phyloP scores from a whole-genome alignment of 2,888 invertebrate species.

The Tromatobia lineatoria region DNA sequence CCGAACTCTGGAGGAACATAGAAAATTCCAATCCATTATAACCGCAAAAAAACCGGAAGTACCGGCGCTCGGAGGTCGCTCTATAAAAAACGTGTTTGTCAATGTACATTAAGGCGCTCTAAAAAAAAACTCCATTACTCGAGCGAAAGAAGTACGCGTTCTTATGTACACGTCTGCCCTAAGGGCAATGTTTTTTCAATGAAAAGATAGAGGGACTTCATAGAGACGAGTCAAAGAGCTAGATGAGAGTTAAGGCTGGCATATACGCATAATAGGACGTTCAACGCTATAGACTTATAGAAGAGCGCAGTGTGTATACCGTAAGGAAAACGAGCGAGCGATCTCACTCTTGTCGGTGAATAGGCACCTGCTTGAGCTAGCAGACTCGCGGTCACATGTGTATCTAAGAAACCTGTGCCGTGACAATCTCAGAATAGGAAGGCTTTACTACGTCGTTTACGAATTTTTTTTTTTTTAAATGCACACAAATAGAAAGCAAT shows the following conservation, averaged over 20 bases:
- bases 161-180: constrained; percentile 65
- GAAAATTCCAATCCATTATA: constrained; percentile 55
- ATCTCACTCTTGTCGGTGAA: constrained; percentile 75
- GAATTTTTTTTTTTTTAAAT: background rate
- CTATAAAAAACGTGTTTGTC: background rate
- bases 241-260: constrained; percentile 48
- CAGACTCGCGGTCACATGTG: too few species aligned
- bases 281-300: background rate
- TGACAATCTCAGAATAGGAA: constrained; percentile 56
- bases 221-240: constrained; percentile 40
- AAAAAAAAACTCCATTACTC: constrained; percentile 72
- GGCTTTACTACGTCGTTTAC: constrained; percentile 30
- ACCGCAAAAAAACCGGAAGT: constrained; percentile 48
- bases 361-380: constrained; percentile 81
- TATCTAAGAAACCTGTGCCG: too few species aligned
- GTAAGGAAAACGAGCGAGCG: constrained; percentile 26
- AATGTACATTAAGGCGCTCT: constrained; percentile 52
- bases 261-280: background rate
- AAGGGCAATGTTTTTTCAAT: constrained; percentile 63
- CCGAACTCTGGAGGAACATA: constrained; percentile 25
- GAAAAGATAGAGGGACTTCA: constrained; percentile 52
- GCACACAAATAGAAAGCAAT: background rate
- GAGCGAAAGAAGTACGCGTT: constrained; percentile 45
- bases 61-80: background rate
- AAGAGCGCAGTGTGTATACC: background rate